A percentile compares a stretch with the other conserved stretches of the same genome.
Conservation (phyloP, 1,140 invertebrate genomes). For the Schlechtendalia chinensis region DNA sequence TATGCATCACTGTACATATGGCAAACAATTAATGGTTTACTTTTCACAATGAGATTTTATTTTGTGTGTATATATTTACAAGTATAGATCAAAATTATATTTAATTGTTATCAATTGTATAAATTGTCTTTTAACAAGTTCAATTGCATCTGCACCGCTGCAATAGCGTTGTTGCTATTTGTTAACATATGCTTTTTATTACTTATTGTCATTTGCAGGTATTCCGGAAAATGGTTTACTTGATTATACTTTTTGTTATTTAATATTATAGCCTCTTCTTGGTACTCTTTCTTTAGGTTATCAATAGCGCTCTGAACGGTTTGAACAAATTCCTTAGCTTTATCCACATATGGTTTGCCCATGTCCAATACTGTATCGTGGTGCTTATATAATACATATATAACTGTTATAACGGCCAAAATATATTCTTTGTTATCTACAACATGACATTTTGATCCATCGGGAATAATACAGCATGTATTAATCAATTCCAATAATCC, state of each 20-base stretch:
- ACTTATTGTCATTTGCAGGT: neutral
- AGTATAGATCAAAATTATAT: no score
- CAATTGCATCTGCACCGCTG: neutral
- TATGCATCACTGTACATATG: no score
- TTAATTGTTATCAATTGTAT: neutral
- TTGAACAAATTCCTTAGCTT: neutral
- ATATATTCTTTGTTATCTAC: conserved; percentile 9
- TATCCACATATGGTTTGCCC: neutral
- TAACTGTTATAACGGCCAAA: conserved; percentile 1
- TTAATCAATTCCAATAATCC: neutral
- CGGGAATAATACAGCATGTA: neutral
- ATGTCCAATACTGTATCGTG: neutral
- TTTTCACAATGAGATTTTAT: neutral
- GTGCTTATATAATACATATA: neutral
- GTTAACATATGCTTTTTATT: conserved; percentile 14
- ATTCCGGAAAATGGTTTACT: neutral
- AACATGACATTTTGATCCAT: neutral
- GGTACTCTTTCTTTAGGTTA: neutral
- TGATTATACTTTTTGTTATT: neutral
- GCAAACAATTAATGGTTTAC: no score
- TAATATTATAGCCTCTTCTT: neutral
- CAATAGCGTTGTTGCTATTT: neutral
- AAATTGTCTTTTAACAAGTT: neutral
- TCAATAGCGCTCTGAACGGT: neutral
- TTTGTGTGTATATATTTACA: neutral